Percentiles rank a stretch among this genome's conserved stretches.
These are phyloP conservation scores for Rhinoraja longicauda DNA, from an alignment of 2,797 vertebrate genomes.

Conservation along the genomic window DNA sequence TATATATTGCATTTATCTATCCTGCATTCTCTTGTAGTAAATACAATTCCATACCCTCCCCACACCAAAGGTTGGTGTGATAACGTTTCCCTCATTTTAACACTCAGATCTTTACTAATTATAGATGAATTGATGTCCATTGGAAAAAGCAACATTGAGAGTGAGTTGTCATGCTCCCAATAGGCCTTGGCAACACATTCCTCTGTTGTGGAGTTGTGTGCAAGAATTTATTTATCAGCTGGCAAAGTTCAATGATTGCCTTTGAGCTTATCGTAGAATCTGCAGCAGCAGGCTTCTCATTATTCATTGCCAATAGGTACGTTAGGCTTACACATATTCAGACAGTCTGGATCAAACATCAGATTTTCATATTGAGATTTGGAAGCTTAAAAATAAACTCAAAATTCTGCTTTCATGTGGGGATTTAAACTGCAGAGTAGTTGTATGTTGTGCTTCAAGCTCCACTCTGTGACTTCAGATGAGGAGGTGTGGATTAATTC, in stretches of 20 bases:
- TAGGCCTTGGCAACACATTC: too few species aligned
- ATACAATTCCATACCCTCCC: background rate
- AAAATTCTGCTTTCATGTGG: background rate
- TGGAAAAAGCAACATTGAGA: too few species aligned
- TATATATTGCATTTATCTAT: background rate
- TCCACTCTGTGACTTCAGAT: too few species aligned
- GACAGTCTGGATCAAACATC: background rate
- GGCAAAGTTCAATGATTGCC: background rate
- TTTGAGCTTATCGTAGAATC: background rate
- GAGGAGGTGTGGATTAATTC: too few species aligned
- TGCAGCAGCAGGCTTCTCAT: background rate
- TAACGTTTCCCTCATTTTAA: background rate
- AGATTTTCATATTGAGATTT: background rate
- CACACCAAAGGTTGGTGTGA: background rate
- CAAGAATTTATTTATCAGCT: background rate
- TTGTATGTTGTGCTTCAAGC: too few species aligned
- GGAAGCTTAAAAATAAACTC: background rate
- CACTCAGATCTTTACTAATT: background rate
- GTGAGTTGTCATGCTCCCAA: too few species aligned
- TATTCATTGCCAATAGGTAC: background rate
- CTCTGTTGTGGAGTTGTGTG: background rate
- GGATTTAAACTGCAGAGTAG: too few species aligned
- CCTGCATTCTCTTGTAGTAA: background rate
- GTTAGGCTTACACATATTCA: background rate
- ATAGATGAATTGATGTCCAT: too few species aligned